A percentile compares a stretch with the other conserved stretches of the same genome.
Evolutionary conservation across 2,797 vertebrate genomes (phyloP).

Genomic region (Eulemur coronatus): DNA sequence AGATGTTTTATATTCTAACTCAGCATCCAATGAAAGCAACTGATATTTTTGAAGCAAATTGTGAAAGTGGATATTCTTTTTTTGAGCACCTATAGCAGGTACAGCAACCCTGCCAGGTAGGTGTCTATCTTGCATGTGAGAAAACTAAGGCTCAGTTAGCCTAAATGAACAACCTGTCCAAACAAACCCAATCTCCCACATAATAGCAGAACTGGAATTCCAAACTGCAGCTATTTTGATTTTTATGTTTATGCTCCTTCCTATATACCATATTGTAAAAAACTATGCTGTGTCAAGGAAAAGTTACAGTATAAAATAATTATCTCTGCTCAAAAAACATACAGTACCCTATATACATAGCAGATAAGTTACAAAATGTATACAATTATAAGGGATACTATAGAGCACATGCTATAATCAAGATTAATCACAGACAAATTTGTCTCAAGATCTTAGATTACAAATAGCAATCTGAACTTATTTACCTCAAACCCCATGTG

Average conservation of each 20-base stretch:
- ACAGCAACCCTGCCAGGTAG: not conserved
- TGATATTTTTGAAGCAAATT: slow-evolving; percentile 7
- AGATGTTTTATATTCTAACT: not conserved
- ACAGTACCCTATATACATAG: not conserved
- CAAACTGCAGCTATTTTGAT: not conserved
- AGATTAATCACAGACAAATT: not conserved
- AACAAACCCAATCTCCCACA: not conserved
- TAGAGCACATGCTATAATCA: not conserved
- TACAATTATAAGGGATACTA: not conserved
- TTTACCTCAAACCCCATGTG: not conserved
- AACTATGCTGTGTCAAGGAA: not conserved
- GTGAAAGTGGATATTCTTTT: not conserved
- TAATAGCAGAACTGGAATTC: not conserved
- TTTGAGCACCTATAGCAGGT: not conserved
- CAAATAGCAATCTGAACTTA: not conserved
- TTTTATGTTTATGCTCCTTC: not conserved
- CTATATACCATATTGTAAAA: not conserved
- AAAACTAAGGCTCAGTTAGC: not conserved
- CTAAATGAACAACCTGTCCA: not conserved
- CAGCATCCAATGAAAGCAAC: not conserved
- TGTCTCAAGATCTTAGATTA: not conserved
- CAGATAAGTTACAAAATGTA: not conserved
- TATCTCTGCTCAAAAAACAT: not conserved
- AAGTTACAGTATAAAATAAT: not conserved
- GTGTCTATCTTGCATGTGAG: not conserved